Base-by-base conservation (phyloP, 1,140 invertebrate genomes). In the Pentalonia nigronervosa region DNA sequence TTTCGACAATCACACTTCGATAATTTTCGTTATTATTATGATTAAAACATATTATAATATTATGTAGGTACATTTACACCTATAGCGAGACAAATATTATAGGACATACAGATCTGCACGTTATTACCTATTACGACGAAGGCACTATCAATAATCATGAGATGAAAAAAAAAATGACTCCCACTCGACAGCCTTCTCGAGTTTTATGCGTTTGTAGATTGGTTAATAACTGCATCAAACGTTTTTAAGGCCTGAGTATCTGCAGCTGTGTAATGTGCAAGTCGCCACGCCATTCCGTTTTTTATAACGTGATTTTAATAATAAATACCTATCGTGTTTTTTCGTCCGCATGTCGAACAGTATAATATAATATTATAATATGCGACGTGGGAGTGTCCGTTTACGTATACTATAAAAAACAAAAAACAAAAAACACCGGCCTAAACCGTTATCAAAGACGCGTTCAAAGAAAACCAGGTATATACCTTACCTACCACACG, bases 361-460 rank as follows among this genome's bases (percentile, higher is more conserved):
- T 14, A 30, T 41, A 36, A 23, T 83, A 41, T 86, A n/a, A n/a
- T n/a, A n/a, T n/a, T n/a, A 47, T 25, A 45, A 86, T 47, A 45
- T 87, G 30, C 4, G 36, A 87, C 45, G 84, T 87, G 84, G 84
- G 84, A 87, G 84, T 87, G 23, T 86, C 47, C 23, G 11, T 83
- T 76, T 76, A 76, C 14, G 21, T n/a, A 7, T 53, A 53, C 21
- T 0, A 23, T 53, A 53, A 53, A 23, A 21, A 53, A 67, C 1
- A 67, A 60, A 47, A 7, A 11, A 84, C 6, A 86, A 30, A 87
- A 87, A 87, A 86, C 41, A n/a, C 41, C 9, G 23, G 30, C 45
- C 30, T 48, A n/a, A 48, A 87, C 86, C 45, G 86, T 87, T 87
- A 87, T 50, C 30, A 48, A 87, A 50, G 48, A 87, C 34, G 47